These are phyloP conservation scores for Sorex maritimensis DNA, from an alignment of 2,797 vertebrate species.

Conservation along the genomic window DNA sequence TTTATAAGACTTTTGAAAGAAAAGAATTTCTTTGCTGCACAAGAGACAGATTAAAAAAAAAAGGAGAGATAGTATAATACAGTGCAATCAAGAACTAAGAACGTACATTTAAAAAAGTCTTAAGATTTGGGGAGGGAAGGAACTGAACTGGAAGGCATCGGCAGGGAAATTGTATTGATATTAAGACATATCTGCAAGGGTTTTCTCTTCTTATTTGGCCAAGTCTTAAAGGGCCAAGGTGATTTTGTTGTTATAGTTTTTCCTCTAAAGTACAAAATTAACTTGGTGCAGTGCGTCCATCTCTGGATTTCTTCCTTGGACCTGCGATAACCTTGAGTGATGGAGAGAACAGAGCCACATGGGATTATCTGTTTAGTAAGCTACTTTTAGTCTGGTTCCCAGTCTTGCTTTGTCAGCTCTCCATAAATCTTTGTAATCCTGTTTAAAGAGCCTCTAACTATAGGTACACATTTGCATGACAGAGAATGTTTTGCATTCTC, in stretches of 20 bases:
- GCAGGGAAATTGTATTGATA: background rate
- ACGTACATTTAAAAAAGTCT: background rate
- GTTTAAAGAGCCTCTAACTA: conserved; percentile 88
- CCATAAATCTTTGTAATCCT: conserved; percentile 91
- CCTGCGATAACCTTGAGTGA: conserved; percentile 90
- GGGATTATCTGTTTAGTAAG: conserved; percentile 91
- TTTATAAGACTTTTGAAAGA: background rate
- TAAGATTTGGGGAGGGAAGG: background rate
- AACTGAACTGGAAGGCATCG: background rate
- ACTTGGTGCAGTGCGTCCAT: background rate
- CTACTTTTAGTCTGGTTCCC: conserved; percentile 89
- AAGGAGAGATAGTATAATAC: background rate
- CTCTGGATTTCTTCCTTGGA: conserved; percentile 50
- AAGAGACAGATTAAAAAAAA: background rate
- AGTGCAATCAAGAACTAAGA: background rate
- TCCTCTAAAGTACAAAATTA: background rate
- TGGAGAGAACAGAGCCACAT: conserved; percentile 77
- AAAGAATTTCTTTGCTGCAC: background rate
- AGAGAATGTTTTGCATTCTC: conserved; percentile 49
- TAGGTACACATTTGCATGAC: conserved; percentile 78
- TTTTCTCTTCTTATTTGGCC: background rate
- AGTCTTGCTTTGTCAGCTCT: conserved; percentile 90
- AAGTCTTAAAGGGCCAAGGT: conserved; percentile 16
- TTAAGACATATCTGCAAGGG: background rate
- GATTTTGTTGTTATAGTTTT: conserved; percentile 41